Base-by-base conservation (phyloP, 2,888 invertebrate species). In the Eristalis arbustorum region DNA sequence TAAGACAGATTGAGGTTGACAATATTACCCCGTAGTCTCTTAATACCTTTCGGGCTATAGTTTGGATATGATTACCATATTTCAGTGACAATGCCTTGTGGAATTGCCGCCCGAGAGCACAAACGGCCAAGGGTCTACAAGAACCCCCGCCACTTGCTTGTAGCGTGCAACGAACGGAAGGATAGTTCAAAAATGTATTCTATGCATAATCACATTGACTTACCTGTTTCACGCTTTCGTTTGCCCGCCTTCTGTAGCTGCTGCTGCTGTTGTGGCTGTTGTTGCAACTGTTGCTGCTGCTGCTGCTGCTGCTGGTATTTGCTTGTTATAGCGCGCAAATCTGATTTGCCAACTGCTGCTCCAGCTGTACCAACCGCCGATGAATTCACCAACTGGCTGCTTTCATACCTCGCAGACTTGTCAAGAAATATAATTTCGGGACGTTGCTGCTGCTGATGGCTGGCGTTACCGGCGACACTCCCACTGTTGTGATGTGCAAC, bases 191-290 rank as follows among this genome's bases (percentile, higher is more conserved):
- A 62, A 37, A 18, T 4, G 28, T 34, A 67, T 14, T n/a, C 34
- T n/a, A n/a, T n/a, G 25, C 14, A 49, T 14, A 61, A 56, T 49
- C 14, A 49, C 66, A 57, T 23, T 1, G 61, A 68, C 88, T 89
- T 75, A 90, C 90, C 90, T 89, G 89, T 90, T 87, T 90, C 90
- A 84, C 90, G 88, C 83, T 90, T 90, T 64, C 90, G 88, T 83
- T 90, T 90, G 73, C 72, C 88, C 37, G 89, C 88, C 49, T 89
- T 89, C 25, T 89, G 88, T 85, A 81, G 88, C 80, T 78, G 82
- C 22, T 74, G 78, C 23, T 82, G 76, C 10, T 84, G 81, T 34
- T 88, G 84, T 57, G 84, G 82, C 31, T 84, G 81, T 62, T 88
- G 88, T 11, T 79, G 77, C 25, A 76, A 75, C 14, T 83, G 84